A percentile compares a stretch with the other conserved stretches of the same genome.
Evolutionary conservation across 1,140 invertebrate species (phyloP).

Genomic region (Drosophila equinoxialis): DNA sequence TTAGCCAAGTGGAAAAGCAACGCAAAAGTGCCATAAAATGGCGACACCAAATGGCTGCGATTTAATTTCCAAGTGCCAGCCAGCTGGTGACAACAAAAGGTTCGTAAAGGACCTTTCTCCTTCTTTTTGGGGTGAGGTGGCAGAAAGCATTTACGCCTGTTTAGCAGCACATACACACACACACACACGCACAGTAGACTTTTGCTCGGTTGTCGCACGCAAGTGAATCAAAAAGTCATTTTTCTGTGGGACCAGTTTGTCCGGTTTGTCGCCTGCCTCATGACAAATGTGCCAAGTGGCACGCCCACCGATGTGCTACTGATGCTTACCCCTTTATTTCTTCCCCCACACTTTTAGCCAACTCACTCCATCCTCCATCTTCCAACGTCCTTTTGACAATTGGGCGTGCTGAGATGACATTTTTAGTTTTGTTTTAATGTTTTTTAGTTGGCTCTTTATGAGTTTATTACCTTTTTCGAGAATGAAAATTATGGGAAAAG

Average conservation of each 20-base stretch:
- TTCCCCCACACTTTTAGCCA: slow-evolving; percentile 7
- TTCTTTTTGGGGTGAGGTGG: slow-evolving; percentile 44
- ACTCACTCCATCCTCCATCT: no score
- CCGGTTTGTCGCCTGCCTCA: slow-evolving; percentile 51
- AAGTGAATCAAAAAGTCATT: slow-evolving; percentile 80
- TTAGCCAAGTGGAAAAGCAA: slow-evolving; percentile 52
- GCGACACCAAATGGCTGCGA: slow-evolving; percentile 62
- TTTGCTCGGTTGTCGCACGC: slow-evolving; percentile 13
- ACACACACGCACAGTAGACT: slow-evolving; percentile 11
- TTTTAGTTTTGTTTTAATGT: slow-evolving; percentile 81
- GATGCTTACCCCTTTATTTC: slow-evolving; percentile 48
- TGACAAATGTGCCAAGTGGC: slow-evolving; percentile 71
- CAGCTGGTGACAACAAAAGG: slow-evolving; percentile 36
- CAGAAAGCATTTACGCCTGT: slow-evolving; percentile 48
- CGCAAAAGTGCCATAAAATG: slow-evolving; percentile 69
- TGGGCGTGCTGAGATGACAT: slow-evolving; percentile 70
- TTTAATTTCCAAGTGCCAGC: slow-evolving; percentile 53
- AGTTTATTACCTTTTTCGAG: slow-evolving; percentile 73
- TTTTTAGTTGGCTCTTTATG: slow-evolving; percentile 69
- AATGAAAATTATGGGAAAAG: slow-evolving; percentile 44
- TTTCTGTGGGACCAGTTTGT: slow-evolving; percentile 65
- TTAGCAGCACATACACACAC: slow-evolving; percentile 15
- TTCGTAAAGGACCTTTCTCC: slow-evolving; percentile 17
- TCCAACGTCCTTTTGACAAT: slow-evolving; percentile 38
- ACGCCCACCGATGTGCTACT: slow-evolving; percentile 58